Conservation (phyloP, 2,797 vertebrate genomes). For the Nasua narica region DNA sequence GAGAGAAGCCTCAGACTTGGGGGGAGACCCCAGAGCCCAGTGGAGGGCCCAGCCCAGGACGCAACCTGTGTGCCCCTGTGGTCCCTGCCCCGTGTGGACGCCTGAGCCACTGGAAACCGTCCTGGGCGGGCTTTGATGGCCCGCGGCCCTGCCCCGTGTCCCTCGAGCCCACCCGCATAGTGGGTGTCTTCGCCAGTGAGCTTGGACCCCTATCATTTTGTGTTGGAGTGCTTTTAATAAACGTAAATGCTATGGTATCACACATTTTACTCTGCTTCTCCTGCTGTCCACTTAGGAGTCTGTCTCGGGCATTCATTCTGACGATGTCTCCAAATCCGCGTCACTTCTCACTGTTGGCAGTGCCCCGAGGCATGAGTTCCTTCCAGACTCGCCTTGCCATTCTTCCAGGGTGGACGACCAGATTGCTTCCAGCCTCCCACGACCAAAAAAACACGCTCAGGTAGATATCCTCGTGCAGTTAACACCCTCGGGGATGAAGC, state of each 20-base stretch:
- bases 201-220: neutral
- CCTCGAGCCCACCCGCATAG: neutral
- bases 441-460: too few relatives aligned
- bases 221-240: neutral
- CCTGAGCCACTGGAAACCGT: neutral
- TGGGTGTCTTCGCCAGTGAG: neutral
- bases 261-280: neutral
- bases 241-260: fast-evolving
- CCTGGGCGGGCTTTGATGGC: too few relatives aligned
- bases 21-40: too few relatives aligned
- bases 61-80: neutral
- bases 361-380: fast-evolving
- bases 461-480: fast-evolving
- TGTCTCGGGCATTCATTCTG: neutral
- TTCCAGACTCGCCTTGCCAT: neutral
- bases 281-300: fast-evolving
- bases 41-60: neutral
- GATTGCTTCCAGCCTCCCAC: neutral
- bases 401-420: neutral
- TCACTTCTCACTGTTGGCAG: neutral
- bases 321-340: fast-evolving
- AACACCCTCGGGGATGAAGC: too few relatives aligned
- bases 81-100: too few relatives aligned
- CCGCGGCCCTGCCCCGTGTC: neutral
- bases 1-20: fast-evolving